Conservation (phyloP, 2,888 invertebrate species). For the Epinotia demarniana region DNA sequence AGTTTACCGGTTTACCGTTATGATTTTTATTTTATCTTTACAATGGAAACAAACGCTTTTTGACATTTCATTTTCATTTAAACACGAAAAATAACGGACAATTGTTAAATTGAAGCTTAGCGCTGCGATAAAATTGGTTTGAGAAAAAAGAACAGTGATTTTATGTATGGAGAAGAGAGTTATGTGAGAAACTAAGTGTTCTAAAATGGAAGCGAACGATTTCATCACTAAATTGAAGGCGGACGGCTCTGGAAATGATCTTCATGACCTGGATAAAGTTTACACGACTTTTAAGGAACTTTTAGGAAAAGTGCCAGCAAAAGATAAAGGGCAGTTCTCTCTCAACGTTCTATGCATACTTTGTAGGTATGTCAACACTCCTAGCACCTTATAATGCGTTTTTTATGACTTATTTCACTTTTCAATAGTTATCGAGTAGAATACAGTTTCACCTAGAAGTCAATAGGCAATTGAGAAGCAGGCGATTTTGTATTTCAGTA, state of each 20-base stretch:
- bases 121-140: slow-evolving; percentile 14
- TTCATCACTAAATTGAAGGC: slow-evolving; percentile 71
- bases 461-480: background rate
- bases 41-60: slow-evolving; percentile 7
- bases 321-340: slow-evolving; percentile 66
- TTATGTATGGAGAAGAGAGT: slow-evolving; percentile 6
- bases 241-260: slow-evolving; percentile 60
- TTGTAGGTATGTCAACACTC: slow-evolving; percentile 66
- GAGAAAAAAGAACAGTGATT: slow-evolving; percentile 9
- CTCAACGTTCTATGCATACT: slow-evolving; percentile 73
- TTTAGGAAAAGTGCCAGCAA: slow-evolving; percentile 57
- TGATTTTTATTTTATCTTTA: background rate
- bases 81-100: slow-evolving; percentile 17
- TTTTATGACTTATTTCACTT: background rate
- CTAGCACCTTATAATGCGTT: background rate
- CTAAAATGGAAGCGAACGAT: slow-evolving; percentile 66
- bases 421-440: background rate
- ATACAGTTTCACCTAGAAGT: too few relatives aligned
- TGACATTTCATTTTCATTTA: slow-evolving; percentile 16
- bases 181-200: slow-evolving; percentile 32
- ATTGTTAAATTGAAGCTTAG: background rate
- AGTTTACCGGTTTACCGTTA: background rate
- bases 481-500: background rate
- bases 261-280: slow-evolving; percentile 58
- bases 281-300: slow-evolving; percentile 61